A percentile compares a stretch with the other conserved stretches of the same genome.
phyloP scores from a whole-genome alignment of 2,888 invertebrate species.

The Cheilosia pagana region DNA sequence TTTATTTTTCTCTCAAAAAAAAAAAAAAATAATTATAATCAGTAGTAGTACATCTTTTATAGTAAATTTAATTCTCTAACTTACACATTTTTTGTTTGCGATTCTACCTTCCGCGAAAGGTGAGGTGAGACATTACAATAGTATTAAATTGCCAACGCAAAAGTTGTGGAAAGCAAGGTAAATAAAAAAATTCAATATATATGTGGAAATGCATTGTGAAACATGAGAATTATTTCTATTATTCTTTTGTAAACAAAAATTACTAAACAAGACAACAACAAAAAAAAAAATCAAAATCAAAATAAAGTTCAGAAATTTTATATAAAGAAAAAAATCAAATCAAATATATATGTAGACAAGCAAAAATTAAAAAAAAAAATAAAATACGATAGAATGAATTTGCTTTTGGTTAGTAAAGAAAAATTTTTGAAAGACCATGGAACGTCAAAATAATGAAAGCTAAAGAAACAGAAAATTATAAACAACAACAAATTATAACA shows the following conservation, averaged over 20 bases:
- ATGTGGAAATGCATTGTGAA: slow-evolving; percentile 83
- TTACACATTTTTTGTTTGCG: slow-evolving; percentile 24
- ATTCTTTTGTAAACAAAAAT: slow-evolving; percentile 72
- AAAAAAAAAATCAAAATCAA: slow-evolving; percentile 25
- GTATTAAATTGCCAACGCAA: slow-evolving; percentile 64
- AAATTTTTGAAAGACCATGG: slow-evolving; percentile 37
- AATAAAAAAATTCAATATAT: slow-evolving; percentile 76
- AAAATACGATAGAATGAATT: slow-evolving; percentile 58
- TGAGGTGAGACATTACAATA: slow-evolving; percentile 83
- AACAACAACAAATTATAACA: slow-evolving; percentile 63
- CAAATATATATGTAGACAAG: slow-evolving; percentile 59
- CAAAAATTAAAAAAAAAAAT: slow-evolving; percentile 33
- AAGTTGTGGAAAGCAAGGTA: slow-evolving; percentile 84
- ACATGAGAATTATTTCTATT: slow-evolving; percentile 81
- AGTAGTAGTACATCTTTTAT: slow-evolving; percentile 41
- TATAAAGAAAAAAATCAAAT: slow-evolving; percentile 45
- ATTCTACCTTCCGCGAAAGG: slow-evolving; percentile 77
- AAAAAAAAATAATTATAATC: slow-evolving; percentile 31
- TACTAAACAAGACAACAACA: slow-evolving; percentile 57
- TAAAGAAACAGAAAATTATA: slow-evolving; percentile 59
- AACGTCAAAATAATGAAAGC: slow-evolving; percentile 50
- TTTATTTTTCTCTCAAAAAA: slow-evolving; percentile 49
- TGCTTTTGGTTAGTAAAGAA: slow-evolving; percentile 70
- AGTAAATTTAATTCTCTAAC: slow-evolving; percentile 18
- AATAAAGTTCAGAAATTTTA: slow-evolving; percentile 25